Evolutionary conservation across 1,140 invertebrate species (phyloP), one percentile per base, ranked within the genome.

Genomic region (Acromyrmex heyeri): DNA sequence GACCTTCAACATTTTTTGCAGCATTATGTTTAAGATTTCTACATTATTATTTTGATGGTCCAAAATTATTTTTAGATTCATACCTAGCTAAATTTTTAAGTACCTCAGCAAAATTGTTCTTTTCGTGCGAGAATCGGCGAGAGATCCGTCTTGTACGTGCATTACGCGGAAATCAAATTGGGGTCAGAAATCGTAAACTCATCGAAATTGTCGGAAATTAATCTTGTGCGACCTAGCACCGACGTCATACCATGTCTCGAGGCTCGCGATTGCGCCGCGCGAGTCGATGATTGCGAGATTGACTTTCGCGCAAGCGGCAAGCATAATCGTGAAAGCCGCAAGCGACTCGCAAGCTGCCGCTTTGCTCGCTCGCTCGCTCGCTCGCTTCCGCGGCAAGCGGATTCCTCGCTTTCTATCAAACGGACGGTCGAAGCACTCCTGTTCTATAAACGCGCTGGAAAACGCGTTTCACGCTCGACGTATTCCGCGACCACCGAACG

Each of bases 261-360:
- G 24, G 34, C 16, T 62, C 34, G 69, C 67, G 38, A 44, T 65
- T 30, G 53, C 55, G 55, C 79, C 21, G 44, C 57, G 44, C 50
- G 27, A 72, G 14, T 27, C 44, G 61, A 34, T 44, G 73, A 85
- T 85, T 85, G 82, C 82, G 44, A 85, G 73, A 85, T 85, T 57
- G 82, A 79, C 73, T 85, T 85, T 85, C 77, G 48, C 48, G n/a
- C 48, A 55, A 57, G 67, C 78, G 65, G 50, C 72, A 27, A 7
- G 24, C 48, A 61, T 72, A 61, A 82, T 82, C 67, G 79, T 82
- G 67, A 82, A 87, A 72, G 82, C 75, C 44, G 44, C 44, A 55
- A 79, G 21, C 62, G 44, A 27, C 27, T 38, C 53, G 27, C 64
- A 81, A 83, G 81, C 59, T 83, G 67, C 55, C 48, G 48, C 48